Base-by-base conservation (phyloP, 2,797 vertebrate species). In the Malurus splendens region DNA sequence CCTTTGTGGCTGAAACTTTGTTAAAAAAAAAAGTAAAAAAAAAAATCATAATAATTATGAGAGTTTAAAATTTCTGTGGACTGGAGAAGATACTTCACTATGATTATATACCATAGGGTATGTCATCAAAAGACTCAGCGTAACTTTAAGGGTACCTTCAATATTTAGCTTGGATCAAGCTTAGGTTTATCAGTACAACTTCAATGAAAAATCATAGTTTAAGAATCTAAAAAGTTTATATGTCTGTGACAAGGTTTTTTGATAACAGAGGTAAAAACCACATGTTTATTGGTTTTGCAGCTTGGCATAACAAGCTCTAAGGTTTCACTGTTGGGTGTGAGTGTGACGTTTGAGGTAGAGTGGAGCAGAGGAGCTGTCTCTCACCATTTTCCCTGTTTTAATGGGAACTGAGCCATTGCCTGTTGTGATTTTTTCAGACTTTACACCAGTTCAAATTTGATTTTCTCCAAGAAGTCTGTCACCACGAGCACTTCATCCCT, bases 391-490 rank as follows among this genome's bases (percentile, higher is more conserved):
- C 27, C 5, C 5, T 51, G 32, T 56, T 83, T 32, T 65, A 32
- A 18, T 61, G 24, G 41, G 67, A 91, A 52, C 47, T 66, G 52
- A 85, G 28, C 57, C 33, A 17, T 60, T 57, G 33, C 4, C 3
- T 95, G 32, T 93, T 82, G 36, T 75, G 91, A 45, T 93, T 86
- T 97, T 97, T 97, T 92, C 92, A 99, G 99, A 96, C 96, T 51
- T 95, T 99, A 91, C 98, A 98, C 87, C 98, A 98, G 92, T 97
- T 98, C 94, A 99, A 99, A 95, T 99, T 99, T 96, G 99, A 99
- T 80, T 99, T 99, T 94, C 97, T 99, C 86, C 98, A 98, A 96
- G 99, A 99, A 93, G 98, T 99, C 81, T 99, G 99, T 92, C 99
- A 99, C 93, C 98, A 99, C 7, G 99, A 99, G 87, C 99, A 99